phyloP scores from a whole-genome alignment of 2,113 vertebrate genomes.

The Phalacrocorax aristotelis region DNA sequence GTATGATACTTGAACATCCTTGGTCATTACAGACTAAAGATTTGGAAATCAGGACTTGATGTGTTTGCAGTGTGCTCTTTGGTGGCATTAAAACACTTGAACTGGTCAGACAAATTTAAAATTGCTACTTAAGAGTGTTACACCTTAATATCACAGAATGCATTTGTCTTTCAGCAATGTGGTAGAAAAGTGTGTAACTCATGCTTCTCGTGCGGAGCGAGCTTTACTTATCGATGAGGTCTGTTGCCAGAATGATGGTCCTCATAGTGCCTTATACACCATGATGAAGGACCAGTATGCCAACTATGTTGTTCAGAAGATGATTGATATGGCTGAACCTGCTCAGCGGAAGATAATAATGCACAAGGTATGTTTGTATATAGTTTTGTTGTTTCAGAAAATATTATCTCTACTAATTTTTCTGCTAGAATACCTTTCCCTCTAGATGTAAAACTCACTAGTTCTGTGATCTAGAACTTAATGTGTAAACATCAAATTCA shows the following conservation, averaged over 20 bases:
- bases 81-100: not conserved
- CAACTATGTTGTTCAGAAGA: conserved; percentile 98
- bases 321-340: conserved; percentile 98
- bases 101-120: not conserved
- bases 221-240: conserved; percentile 95
- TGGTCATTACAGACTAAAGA: not conserved
- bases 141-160: not conserved
- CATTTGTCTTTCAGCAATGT: conserved; percentile 83
- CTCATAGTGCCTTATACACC: conserved; percentile 98
- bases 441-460: not conserved
- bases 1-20: not conserved
- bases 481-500: not conserved
- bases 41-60: not conserved
- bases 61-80: fast-evolving
- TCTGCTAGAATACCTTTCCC: not conserved
- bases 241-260: conserved; percentile 97
- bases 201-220: conserved; percentile 94
- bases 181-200: conserved; percentile 97
- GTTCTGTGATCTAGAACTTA: not conserved
- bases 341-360: conserved; percentile 98
- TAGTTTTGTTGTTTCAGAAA: not conserved
- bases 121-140: not conserved
- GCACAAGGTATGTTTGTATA: conserved; percentile 86
- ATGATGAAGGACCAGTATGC: conserved; percentile 99
- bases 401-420: fast-evolving